Evolutionary conservation across 2,113 vertebrate genomes (phyloP), one percentile per base, ranked within the genome.

Genomic region (Cercocebus atys): DNA sequence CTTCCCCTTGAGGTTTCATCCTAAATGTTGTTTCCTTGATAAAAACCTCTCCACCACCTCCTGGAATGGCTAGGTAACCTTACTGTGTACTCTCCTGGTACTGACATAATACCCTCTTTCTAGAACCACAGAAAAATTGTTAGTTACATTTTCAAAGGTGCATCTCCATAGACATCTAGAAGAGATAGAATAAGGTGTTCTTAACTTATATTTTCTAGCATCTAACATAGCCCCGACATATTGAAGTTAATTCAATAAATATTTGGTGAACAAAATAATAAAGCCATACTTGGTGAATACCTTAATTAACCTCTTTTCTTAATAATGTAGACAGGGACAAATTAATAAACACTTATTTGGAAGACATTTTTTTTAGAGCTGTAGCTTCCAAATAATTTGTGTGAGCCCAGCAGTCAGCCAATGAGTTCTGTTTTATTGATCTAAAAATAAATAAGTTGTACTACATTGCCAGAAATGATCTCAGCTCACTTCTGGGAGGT

Each of bases 361-460:
- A 91, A 92, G 57, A 66, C 12, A n/a, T 79, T 32, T 93, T 93
- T 90, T 66, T 92, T 80, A 84, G 78, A 95, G 27, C 52, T 85
- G 16, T 68, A 94, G 57, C 73, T 95, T 90, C 64, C 59, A 92
- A 27, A 50, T 97, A 76, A 83, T 90, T 80, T 59, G 64, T 88
- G 86, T 90, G 18, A 30, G 43, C 90, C 27, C 88, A 91, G 81
- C 88, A 90, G 70, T 96, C 73, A 95, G 84, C 86, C 87, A 64
- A 82, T 97, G 88, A 92, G 55, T 59, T 96, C 89, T 75, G 68
- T 88, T 95, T 95, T 93, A 96, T 88, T 93, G 50, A 87, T 90
- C 97, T 97, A 97, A 98, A 98, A 98, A 98, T 97, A 97, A 97
- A 20, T 75, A 66, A 20, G 22, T 78, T 55, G 59, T 30, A 81